Evolutionary conservation across 2,888 invertebrate species (phyloP), one percentile per base, ranked within the genome.

Genomic region (Euplexia lucipara): DNA sequence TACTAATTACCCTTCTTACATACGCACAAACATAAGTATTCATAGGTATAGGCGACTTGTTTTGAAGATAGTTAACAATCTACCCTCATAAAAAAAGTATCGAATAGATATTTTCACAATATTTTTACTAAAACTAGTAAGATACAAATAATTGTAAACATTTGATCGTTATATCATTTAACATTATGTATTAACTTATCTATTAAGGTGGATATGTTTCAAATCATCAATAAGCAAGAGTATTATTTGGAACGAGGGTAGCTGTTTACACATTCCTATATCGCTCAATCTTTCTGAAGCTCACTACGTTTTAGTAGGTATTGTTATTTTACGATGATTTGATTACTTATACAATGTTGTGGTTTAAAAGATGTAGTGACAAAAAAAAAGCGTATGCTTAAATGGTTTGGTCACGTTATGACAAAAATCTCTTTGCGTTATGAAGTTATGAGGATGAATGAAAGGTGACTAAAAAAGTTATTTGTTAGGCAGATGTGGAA

Each of bases 71-170:
- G 41, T 54, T 56, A 42, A 52, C 39, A 45, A 60, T 45, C 81
- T 86, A 86, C 86, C 86, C 82, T 72, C 85, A 68, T 34, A n/a
- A 56, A 5, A 45, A 41, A 45, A 75, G 58, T 44, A 51, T 8
- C 1, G 12, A 30, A n/a, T 3, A 0, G 34, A 45, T 7, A 18
- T 26, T 20, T 30, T 34, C 16, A 20, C 10, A 12, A 49, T 14
- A 37, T 51, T 42, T 18, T 4, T 5, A 41, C 16, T 22, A 26
- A 41, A 56, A 26, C 9, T 45, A 48, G 2, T 41, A 22, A 20
- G 7, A 10, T 48, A 48, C 3, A 6, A 20, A 39, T 53, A 16
- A 48, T 26, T 37, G 4, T 41, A 47, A 12, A 34, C 16, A 41
- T 35, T 39, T 22, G 9, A 67, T 44, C n/a, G n/a, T n/a, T n/a